Evolutionary conservation across 2,888 invertebrate species (phyloP).

Genomic region (Hoplodrina ambigua): DNA sequence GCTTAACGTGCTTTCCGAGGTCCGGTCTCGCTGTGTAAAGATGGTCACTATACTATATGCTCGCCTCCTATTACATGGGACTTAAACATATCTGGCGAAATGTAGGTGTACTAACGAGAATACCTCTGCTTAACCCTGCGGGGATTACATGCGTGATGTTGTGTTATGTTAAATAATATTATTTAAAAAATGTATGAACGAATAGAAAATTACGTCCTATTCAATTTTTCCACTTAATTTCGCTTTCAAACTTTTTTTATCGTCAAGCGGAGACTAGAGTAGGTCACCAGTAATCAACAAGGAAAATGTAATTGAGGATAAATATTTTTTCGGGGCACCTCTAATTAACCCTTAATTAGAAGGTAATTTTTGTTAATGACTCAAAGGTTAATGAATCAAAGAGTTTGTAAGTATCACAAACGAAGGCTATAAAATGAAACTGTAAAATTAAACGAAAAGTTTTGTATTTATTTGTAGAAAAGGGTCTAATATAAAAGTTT

Average conservation of each 20-base stretch:
- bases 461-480: neutral
- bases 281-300: slow-evolving; percentile 4
- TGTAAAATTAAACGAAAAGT: slow-evolving; percentile 20
- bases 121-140: no score
- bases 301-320: slow-evolving; percentile 28
- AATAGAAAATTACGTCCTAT: slow-evolving; percentile 20
- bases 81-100: no score
- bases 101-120: no score
- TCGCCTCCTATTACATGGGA: no score
- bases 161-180: neutral
- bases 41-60: no score
- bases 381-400: slow-evolving; percentile 30
- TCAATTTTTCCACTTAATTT: neutral
- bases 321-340: slow-evolving; percentile 36
- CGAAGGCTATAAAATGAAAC: slow-evolving; percentile 3
- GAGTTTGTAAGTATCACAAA: slow-evolving; percentile 20
- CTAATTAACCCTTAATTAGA: slow-evolving; percentile 42
- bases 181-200: neutral
- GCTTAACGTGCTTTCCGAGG: no score
- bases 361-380: slow-evolving; percentile 32
- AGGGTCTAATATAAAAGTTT: neutral
- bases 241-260: slow-evolving; percentile 23
- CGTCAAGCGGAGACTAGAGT: slow-evolving; percentile 1
- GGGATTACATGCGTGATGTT: no score
- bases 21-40: no score